Evolutionary conservation across 2,888 invertebrate genomes (phyloP).

Genomic region (Platerodrilus igneus): DNA sequence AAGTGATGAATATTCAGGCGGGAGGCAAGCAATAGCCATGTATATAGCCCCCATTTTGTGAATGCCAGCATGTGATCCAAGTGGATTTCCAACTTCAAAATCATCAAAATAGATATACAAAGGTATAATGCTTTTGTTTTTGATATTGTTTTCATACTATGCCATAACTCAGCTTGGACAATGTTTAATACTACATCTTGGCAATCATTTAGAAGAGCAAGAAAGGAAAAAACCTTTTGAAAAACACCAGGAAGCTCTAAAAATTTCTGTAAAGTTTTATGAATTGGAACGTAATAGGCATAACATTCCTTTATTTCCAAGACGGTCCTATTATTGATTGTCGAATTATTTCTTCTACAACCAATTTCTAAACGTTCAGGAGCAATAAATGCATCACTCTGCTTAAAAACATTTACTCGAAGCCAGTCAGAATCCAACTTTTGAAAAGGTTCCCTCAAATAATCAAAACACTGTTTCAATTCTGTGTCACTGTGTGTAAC

Average conservation of each 20-base stretch:
- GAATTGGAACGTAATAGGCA: slow-evolving; percentile 1
- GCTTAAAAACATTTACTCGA: slow-evolving; percentile 5
- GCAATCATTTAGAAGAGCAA: not conserved
- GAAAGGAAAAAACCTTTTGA: not conserved
- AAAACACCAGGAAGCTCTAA: slow-evolving; percentile 7
- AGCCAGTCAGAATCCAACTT: slow-evolving; percentile 1
- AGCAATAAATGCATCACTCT: slow-evolving; percentile 2
- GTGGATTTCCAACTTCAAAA: slow-evolving; percentile 9
- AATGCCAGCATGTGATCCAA: slow-evolving; percentile 9
- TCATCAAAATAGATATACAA: slow-evolving; percentile 9
- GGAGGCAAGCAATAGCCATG: not conserved
- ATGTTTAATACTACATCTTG: not conserved
- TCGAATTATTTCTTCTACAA: not conserved
- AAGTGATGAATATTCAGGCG: slow-evolving; percentile 2
- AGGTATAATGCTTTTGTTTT: not conserved
- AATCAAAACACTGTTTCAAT: too few relatives aligned
- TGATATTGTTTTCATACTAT: not conserved
- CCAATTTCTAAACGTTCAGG: slow-evolving; percentile 4
- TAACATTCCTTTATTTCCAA: slow-evolving; percentile 2
- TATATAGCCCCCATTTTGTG: slow-evolving; percentile 11
- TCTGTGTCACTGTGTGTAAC: too few relatives aligned
- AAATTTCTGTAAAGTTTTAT: slow-evolving; percentile 4
- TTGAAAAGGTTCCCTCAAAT: too few relatives aligned
- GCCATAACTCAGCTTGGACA: slow-evolving; percentile 1
- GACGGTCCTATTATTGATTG: not conserved